Evolutionary conservation across 2,797 vertebrate genomes (phyloP), one percentile per base, ranked within the genome.

Genomic region (Remorina albescens): DNA sequence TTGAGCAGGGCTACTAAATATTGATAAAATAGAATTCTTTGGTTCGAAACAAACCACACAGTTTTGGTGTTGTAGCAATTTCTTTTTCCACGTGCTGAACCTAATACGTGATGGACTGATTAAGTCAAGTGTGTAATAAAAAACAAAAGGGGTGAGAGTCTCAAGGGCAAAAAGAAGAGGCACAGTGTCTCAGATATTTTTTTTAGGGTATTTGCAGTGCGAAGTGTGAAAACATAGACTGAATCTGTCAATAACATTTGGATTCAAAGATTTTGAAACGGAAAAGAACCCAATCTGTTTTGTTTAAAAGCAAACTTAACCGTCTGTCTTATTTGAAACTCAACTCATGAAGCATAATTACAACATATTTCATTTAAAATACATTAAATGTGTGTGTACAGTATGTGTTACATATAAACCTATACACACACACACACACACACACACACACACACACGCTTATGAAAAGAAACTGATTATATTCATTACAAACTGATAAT

Each of bases 11-110:
- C 1, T 9, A 11, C 30, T 39, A 41, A 50, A 25, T 41, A 56
- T 80, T 69, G 30, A 60, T 21, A 12, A 56, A 46, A 67, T 39
- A 39, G 26, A 3, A 64, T 6, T 21, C 19, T 53, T 67, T 54
- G 7, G 26, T 55, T 28, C 23, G n/a, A 23, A 46, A 67, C 6
- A 44, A 41, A 57, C 41, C 6, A 19, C 9, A 21, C 16, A 41
- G 12, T 32, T 49, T 18, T 9, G 23, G n/a, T 49, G 26, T 50
- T 36, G n/a, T 36, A 15, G 26, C 56, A 8, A 6, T 19, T 15
- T 6, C n/a, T n/a, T n/a, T n/a, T n/a, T n/a, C n/a, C n/a, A n/a
- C n/a, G n/a, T n/a, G n/a, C n/a, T n/a, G n/a, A n/a, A n/a, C n/a
- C n/a, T n/a, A n/a, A n/a, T n/a, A n/a, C 55, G 44, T 15, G 1